These are phyloP conservation scores for Pentalonia nigronervosa DNA, from an alignment of 1,140 invertebrate species.

Conservation along the genomic window DNA sequence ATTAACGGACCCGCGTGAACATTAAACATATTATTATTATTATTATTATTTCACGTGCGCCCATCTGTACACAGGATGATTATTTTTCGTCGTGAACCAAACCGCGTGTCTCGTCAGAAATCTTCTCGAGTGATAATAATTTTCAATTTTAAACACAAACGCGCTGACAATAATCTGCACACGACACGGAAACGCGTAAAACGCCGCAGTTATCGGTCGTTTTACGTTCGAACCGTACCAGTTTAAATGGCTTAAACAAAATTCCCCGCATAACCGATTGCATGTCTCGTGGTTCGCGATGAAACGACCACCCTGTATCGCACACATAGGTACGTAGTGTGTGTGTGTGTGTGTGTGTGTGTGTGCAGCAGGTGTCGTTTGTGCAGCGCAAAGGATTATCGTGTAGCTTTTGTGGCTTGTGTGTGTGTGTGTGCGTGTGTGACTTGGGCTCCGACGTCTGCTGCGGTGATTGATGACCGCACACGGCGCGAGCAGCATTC, in stretches of 20 bases:
- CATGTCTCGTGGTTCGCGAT: neutral
- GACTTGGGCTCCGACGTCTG: neutral
- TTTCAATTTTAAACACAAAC: neutral
- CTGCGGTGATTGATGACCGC: neutral
- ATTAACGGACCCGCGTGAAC: neutral
- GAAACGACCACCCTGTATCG: neutral
- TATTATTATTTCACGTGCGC: neutral
- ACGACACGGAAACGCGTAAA: neutral
- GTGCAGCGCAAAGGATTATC: neutral
- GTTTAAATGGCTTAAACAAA: neutral
- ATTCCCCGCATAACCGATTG: neutral
- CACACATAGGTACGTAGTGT: neutral
- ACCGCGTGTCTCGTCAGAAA: neutral
- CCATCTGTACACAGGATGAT: neutral
- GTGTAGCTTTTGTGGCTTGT: neutral
- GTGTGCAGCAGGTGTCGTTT: neutral
- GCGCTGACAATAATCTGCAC: neutral
- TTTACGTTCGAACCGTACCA: neutral
- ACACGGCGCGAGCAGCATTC: neutral
- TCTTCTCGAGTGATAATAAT: neutral
- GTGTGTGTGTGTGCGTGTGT: neutral
- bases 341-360: too few species aligned
- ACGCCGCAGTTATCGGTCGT: neutral
- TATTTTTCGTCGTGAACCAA: neutral
- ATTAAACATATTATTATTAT: conserved; percentile 2